Evolutionary conservation across 2,113 vertebrate genomes (phyloP).

Genomic region (Archilochus colubris): DNA sequence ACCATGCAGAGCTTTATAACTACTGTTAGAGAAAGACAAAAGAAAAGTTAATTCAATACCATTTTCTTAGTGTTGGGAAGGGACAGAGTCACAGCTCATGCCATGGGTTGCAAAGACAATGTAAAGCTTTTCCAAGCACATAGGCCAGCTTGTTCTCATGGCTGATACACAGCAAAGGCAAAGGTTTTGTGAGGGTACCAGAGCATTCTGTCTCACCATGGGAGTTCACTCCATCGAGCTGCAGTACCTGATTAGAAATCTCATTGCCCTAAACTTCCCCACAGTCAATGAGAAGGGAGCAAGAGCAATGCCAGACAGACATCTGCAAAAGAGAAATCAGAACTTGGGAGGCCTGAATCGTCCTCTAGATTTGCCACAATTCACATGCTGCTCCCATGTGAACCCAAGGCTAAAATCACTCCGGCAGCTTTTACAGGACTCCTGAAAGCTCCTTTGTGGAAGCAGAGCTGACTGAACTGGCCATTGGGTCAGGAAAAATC

Average conservation of each 20-base stretch:
- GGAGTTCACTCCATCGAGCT: not conserved
- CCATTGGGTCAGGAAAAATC: conserved; percentile 27
- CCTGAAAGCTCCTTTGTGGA: conserved; percentile 51
- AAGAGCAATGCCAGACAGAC: not conserved
- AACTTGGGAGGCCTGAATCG: not conserved
- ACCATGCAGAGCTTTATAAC: not conserved
- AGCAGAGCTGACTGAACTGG: conserved; percentile 26
- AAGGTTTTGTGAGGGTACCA: not conserved
- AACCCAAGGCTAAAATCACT: conserved; percentile 29
- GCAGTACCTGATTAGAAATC: not conserved
- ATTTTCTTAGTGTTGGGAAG: not conserved
- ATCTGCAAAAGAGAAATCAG: not conserved
- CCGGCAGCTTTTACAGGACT: not conserved
- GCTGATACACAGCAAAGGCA: not conserved
- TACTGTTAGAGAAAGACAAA: not conserved
- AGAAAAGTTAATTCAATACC: not conserved
- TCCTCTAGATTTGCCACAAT: not conserved
- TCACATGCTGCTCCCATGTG: conserved; percentile 51
- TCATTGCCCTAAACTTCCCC: not conserved
- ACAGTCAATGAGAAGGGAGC: not conserved
- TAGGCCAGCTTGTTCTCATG: not conserved
- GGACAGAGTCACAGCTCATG: not conserved
- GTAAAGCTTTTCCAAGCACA: not conserved
- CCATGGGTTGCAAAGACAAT: not conserved
- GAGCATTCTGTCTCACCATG: not conserved